Conservation (phyloP, 2,113 vertebrate species). For the Apodemus sylvaticus region DNA sequence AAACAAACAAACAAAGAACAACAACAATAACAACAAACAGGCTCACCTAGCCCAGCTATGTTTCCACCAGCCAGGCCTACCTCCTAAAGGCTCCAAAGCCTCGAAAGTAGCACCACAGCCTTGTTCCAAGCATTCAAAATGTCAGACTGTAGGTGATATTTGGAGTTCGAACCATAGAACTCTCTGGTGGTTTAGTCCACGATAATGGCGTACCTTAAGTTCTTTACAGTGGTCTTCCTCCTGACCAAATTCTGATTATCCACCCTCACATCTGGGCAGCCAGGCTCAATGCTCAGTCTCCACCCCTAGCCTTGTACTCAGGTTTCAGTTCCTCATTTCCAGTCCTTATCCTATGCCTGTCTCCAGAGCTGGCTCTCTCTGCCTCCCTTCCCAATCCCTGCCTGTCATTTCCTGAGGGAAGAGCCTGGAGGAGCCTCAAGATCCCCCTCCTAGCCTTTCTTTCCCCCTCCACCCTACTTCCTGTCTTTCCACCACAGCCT, state of each 20-base stretch:
- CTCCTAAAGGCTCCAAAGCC: background rate
- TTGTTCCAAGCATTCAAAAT: background rate
- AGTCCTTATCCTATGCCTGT: background rate
- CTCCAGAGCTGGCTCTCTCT: background rate
- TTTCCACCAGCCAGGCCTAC: background rate
- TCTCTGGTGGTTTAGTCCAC: background rate
- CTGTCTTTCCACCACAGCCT: conserved; percentile 32
- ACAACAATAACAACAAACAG: background rate
- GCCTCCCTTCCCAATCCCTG: background rate
- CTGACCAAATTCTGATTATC: background rate
- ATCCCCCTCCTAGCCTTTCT: background rate
- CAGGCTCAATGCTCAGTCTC: background rate
- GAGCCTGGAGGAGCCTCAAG: background rate
- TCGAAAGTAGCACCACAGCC: background rate
- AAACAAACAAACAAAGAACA: background rate
- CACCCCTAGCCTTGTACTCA: background rate
- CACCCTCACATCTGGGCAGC: background rate
- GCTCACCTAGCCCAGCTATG: background rate
- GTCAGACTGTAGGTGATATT: background rate
- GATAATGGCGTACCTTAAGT: background rate
- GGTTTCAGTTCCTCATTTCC: conserved; percentile 33
- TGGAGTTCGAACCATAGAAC: background rate
- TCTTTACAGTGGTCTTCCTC: conserved; percentile 12
- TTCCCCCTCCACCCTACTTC: background rate
- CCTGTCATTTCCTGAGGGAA: conserved; percentile 8